Conservation (phyloP, 2,797 vertebrate genomes). For the Ceyx erithaca region DNA sequence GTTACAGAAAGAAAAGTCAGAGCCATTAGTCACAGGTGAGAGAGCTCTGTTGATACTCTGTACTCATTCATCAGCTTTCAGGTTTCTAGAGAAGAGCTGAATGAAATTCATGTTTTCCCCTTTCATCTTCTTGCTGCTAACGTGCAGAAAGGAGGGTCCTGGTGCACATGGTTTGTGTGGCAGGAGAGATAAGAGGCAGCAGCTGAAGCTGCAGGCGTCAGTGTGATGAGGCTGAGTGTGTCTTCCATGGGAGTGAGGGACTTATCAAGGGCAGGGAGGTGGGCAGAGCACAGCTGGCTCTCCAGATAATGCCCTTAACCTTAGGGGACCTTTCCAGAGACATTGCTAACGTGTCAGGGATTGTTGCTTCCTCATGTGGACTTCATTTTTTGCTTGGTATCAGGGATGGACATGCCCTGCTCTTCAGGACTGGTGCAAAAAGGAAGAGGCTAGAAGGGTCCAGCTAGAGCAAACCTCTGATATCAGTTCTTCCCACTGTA, state of each 20-base stretch:
- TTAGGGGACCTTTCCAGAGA: constrained; percentile 34
- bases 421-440: background rate
- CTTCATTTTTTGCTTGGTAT: background rate
- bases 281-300: constrained; percentile 24
- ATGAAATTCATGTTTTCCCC: background rate
- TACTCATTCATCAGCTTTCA: background rate
- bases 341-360: background rate
- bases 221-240: background rate
- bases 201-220: constrained; percentile 54
- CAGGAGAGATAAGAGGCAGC: constrained; percentile 22
- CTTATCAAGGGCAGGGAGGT: constrained; percentile 24
- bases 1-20: background rate
- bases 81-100: background rate
- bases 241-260: background rate
- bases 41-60: background rate
- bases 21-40: background rate
- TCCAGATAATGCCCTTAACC: constrained; percentile 62
- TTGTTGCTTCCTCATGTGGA: constrained; percentile 5
- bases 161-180: background rate
- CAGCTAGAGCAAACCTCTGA: background rate
- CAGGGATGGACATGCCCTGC: background rate
- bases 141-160: constrained; percentile 32
- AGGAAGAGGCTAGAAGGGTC: background rate
- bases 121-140: background rate
- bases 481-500: background rate